phyloP scores from a whole-genome alignment of 2,113 vertebrate species.

The Tenrec ecaudatus region DNA sequence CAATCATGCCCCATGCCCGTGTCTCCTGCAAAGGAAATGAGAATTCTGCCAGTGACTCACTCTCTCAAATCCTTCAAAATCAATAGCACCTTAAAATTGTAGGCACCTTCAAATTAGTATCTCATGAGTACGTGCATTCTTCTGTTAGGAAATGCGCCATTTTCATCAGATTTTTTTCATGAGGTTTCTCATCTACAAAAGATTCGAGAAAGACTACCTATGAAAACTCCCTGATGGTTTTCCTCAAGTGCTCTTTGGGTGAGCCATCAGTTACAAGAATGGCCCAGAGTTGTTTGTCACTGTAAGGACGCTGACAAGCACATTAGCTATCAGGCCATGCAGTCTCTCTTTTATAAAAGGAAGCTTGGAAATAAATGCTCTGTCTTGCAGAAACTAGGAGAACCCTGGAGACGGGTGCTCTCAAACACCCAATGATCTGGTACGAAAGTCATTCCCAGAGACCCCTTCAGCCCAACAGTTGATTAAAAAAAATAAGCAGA shows the following conservation, averaged over 20 bases:
- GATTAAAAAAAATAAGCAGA: no score
- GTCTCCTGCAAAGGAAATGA: neutral
- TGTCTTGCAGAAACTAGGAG: neutral
- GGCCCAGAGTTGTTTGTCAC: neutral
- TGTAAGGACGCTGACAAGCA: neutral
- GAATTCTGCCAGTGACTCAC: neutral
- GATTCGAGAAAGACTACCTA: neutral
- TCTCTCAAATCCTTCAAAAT: neutral
- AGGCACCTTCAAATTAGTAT: neutral
- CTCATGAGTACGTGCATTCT: neutral
- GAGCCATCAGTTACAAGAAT: slow-evolving; percentile 39
- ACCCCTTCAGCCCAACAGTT: no score
- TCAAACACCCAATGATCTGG: no score
- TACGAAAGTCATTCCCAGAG: no score
- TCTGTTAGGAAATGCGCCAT: neutral
- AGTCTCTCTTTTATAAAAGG: slow-evolving; percentile 2
- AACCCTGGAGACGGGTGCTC: no score
- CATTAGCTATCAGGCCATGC: neutral
- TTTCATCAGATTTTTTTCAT: slow-evolving; percentile 13
- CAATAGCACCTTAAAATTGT: neutral
- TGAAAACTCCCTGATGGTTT: slow-evolving; percentile 9
- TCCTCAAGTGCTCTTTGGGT: slow-evolving; percentile 22
- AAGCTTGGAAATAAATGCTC: neutral
- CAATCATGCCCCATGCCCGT: neutral
- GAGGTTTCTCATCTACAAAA: neutral